Evolutionary conservation across 2,113 vertebrate genomes (phyloP).

Genomic region (Laterallus jamaicensis): DNA sequence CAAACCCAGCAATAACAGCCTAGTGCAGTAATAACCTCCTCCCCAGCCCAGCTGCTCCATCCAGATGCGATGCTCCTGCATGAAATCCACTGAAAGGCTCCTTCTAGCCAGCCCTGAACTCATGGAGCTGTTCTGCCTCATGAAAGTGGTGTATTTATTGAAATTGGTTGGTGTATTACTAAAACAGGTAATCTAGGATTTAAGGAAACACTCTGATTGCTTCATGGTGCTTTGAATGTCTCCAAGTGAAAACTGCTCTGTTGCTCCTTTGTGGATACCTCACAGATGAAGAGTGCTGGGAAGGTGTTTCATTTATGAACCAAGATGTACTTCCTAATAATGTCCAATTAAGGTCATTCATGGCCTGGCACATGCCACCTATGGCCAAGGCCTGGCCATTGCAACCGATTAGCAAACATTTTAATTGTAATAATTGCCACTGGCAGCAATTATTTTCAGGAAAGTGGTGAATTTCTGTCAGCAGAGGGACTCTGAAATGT

Average conservation of each 20-base stretch:
- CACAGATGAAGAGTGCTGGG: neutral
- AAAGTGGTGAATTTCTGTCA: neutral
- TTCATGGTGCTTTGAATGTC: neutral
- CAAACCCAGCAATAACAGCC: neutral
- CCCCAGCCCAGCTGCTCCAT: neutral
- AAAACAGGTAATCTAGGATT: neutral
- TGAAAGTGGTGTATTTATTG: conserved; percentile 28
- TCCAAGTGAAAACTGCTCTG: neutral
- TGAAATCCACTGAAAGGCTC: neutral
- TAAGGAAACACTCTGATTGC: neutral
- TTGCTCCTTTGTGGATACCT: neutral
- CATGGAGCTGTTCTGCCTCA: neutral
- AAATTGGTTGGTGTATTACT: neutral
- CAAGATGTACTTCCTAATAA: conserved; percentile 11
- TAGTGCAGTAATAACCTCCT: neutral
- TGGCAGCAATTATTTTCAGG: conserved; percentile 22
- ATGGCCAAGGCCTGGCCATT: neutral
- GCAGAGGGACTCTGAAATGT: neutral
- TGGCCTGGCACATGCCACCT: neutral
- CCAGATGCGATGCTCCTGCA: neutral
- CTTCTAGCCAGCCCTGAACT: neutral
- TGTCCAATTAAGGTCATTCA: conserved; percentile 25
- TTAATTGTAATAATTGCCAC: conserved; percentile 27
- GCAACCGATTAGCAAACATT: conserved; percentile 24
- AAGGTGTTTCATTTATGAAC: conserved; percentile 54